phyloP scores from a whole-genome alignment of 2,797 vertebrate species.

The Picus viridis region DNA sequence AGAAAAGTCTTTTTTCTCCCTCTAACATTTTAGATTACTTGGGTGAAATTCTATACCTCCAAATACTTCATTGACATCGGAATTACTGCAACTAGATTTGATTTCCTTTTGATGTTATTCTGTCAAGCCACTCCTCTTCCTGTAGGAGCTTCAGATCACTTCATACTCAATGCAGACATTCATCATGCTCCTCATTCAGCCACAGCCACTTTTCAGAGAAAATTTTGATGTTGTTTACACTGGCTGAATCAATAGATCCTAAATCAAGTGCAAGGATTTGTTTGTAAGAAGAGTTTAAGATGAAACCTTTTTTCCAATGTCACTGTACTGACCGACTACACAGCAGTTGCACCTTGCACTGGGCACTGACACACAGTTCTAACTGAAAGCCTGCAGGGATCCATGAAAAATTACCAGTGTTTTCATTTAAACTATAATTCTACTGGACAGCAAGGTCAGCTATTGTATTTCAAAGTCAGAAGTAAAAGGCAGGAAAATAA shows the following conservation, averaged over 20 bases:
- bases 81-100: not conserved
- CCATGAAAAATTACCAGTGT: not conserved
- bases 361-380: not conserved
- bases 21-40: not conserved
- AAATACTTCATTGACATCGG: not conserved
- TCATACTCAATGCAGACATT: not conserved
- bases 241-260: not conserved
- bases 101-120: not conserved
- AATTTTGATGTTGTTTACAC: not conserved
- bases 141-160: not conserved
- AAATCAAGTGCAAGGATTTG: not conserved
- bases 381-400: not conserved
- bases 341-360: not conserved
- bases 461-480: not conserved
- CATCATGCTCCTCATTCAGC: not conserved
- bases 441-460: slow-evolving; percentile 2
- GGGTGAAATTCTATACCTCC: not conserved
- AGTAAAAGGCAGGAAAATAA: not conserved
- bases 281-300: not conserved
- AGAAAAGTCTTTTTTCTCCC: not conserved
- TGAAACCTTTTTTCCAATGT: not conserved
- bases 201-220: not conserved
- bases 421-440: slow-evolving; percentile 31
- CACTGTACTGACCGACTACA: not conserved
- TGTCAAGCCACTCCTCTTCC: not conserved